phyloP scores from a whole-genome alignment of 2,888 invertebrate genomes.

The Sesamia inferens region DNA sequence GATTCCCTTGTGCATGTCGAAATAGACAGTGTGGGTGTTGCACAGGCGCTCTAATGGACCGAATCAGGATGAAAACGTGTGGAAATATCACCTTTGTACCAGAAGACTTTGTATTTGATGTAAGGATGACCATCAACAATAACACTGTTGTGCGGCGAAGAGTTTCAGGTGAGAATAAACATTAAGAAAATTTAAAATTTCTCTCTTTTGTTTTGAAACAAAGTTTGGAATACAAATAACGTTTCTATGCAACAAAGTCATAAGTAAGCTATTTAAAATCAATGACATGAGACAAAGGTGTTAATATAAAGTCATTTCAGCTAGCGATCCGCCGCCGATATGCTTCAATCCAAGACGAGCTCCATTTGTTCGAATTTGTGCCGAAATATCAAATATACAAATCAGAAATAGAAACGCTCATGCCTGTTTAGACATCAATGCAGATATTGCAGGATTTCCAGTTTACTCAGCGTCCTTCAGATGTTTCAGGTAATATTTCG shows the following conservation, averaged over 20 bases:
- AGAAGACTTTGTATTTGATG: constrained; percentile 95
- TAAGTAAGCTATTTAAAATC: constrained; percentile 40
- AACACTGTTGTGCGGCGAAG: constrained; percentile 92
- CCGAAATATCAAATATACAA: constrained; percentile 94
- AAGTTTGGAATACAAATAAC: constrained; percentile 57
- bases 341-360: constrained; percentile 93
- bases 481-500: constrained; percentile 83
- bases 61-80: constrained; percentile 93
- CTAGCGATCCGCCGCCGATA: constrained; percentile 93
- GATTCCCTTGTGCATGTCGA: constrained; percentile 91
- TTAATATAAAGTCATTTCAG: constrained; percentile 81
- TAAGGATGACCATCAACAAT: constrained; percentile 93
- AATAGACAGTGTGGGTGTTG: constrained; percentile 92
- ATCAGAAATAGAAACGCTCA: constrained; percentile 94
- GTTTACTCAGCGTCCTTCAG: constrained; percentile 89
- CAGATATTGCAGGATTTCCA: constrained; percentile 90
- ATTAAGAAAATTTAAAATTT: constrained; percentile 38
- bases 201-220: constrained; percentile 35
- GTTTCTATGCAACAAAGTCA: constrained; percentile 19
- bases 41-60: constrained; percentile 91
- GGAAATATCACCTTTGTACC: constrained; percentile 94
- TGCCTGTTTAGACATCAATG: constrained; percentile 94
- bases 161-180: constrained; percentile 91
- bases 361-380: constrained; percentile 92
- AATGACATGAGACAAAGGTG: constrained; percentile 40